Evolutionary conservation across 2,888 invertebrate genomes (phyloP).

Genomic region (Graphium colonna): DNA sequence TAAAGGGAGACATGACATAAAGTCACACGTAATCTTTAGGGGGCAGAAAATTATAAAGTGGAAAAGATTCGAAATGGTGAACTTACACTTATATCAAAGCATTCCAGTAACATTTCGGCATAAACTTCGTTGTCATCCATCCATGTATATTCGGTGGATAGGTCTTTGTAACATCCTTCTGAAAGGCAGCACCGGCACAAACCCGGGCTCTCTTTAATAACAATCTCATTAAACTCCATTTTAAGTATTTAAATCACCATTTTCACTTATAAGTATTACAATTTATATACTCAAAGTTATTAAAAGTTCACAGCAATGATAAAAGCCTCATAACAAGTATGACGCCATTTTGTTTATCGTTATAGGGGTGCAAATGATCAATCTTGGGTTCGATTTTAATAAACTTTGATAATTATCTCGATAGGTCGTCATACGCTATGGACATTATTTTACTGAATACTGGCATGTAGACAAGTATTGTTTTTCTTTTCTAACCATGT

Average conservation of each 20-base stretch:
- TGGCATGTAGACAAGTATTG: too few relatives aligned
- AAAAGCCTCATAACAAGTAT: neutral
- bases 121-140: constrained; percentile 73
- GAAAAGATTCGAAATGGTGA: constrained; percentile 6
- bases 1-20: neutral
- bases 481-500: too few relatives aligned
- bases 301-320: neutral
- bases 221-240: constrained; percentile 68
- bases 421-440: constrained; percentile 36
- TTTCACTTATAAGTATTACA: constrained; percentile 23
- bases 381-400: too few relatives aligned
- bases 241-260: constrained; percentile 33
- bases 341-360: constrained; percentile 33
- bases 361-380: too few relatives aligned
- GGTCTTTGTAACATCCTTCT: constrained; percentile 71
- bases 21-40: neutral
- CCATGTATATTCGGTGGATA: constrained; percentile 65
- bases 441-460: too few relatives aligned
- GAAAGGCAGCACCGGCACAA: constrained; percentile 74
- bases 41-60: neutral
- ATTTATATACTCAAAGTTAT: neutral
- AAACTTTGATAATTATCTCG: too few relatives aligned
- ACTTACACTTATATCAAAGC: constrained; percentile 73
- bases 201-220: constrained; percentile 70
- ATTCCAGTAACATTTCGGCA: constrained; percentile 71